Evolutionary conservation across 2,888 invertebrate genomes (phyloP), one percentile per base, ranked within the genome.

Genomic region (Ectropis crepuscularia): DNA sequence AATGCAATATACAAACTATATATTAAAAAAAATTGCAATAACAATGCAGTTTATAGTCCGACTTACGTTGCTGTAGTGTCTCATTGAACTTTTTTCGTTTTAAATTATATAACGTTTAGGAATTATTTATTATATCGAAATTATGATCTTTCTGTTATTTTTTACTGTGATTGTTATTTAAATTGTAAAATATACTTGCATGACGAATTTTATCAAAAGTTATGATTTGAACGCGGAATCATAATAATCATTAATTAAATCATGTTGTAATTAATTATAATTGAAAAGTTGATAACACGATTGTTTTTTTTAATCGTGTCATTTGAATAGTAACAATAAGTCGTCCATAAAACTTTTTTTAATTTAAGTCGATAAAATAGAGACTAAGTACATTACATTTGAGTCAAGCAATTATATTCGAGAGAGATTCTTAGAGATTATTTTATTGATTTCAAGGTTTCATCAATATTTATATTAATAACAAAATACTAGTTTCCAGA

Each of bases 111-210:
- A 11, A 48, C 37, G 39, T 37, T 12, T 39, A 11, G 9, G 6
- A 9, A 42, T 8, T 53, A 36, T n/a, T 36, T 16, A 36, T 36
- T 36, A 12, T 59, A 28, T 39, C 8, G 39, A 51, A 11, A 53
- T 53, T 36, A 47, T 47, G 16, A 28, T 61, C 45, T 61, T 50
- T 61, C 45, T 54, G 45, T 59, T 39, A 11, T 39, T 51, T 42
- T 55, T 47, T 59, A 55, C 55, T 63, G 57, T 57, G 53, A 53
- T 58, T 61, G 39, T 57, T 64, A 46, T 60, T 54, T 51, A 47
- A 43, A 28, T 39, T 53, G 48, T 53, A 58, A 28, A 28, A 28
- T 28, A 28, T 28, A 28, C 16, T 28, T 28, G 16, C 9, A 39
- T 54, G 50, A 50, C n/a, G 41, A 16, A 39, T 39, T 55, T 42